Base-by-base conservation (phyloP, 2,113 vertebrate genomes). In the Tetrao urogallus region DNA sequence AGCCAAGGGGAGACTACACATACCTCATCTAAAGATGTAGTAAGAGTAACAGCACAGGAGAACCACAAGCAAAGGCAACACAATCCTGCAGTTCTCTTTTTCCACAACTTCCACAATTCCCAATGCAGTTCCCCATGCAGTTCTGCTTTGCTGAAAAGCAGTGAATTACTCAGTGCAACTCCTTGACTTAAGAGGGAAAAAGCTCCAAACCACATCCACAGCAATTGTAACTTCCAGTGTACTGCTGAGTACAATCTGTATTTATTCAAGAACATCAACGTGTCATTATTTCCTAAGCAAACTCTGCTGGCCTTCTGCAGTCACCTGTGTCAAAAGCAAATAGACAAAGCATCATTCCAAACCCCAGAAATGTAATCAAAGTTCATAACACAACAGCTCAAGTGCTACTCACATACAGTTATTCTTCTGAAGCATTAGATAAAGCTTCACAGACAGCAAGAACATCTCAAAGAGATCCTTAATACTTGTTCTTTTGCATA, bases 1-100 rank as follows among this genome's bases (percentile, higher is more conserved):
- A 65, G 22, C 48, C 50, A 64, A 15, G 0, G 0, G 1, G 0
- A 60, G 30, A 11, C 15, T 36, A 52, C 32, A 13, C 24, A 27
- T 32, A 22, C 43, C 64, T 81, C 52, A 38, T n/a, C 70, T 40
- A 5, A 76, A 79, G 38, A 5, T 14, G 54, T 21, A 40, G 30
- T 57, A 66, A 70, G 21, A 78, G 8, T 8, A 56, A 77, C 3
- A 52, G 38, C 75, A 52, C 11, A 61, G 54, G 48, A 65, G 17
- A 92, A 25, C 11, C 48, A 69, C 72, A 50, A 8, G 10, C 48
- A 70, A 42, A 78, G 27, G 15, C 27, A 70, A n/a, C 72, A 58
- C 56, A 66, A 3, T n/a, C 40, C 32, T 28, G 11, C 4, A 27
- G 34, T 61, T 43, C n/a, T 63, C 10, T 13, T 36, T 36, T 76